These are phyloP conservation scores for Matsumurasca onukii DNA, from an alignment of 1,140 invertebrate genomes.

Conservation along the genomic window DNA sequence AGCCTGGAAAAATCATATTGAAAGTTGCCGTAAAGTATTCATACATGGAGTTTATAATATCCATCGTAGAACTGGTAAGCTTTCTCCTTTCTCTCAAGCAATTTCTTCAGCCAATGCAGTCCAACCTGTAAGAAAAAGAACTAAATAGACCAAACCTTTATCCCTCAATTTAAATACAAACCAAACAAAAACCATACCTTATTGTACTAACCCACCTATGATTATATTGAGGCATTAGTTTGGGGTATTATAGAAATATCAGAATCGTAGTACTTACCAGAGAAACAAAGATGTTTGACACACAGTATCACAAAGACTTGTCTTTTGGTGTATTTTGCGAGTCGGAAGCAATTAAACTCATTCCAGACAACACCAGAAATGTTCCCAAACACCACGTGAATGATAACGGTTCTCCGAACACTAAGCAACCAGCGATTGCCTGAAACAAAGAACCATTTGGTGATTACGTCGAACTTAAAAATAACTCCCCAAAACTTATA, in stretches of 20 bases:
- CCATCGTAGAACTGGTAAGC: neutral
- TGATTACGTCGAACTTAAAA: neutral
- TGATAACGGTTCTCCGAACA: slow-evolving; percentile 2
- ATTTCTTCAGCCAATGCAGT: neutral
- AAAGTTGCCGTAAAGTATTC: neutral
- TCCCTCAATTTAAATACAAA: too few species aligned
- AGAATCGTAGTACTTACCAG: neutral
- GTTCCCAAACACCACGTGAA: neutral
- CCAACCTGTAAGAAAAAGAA: neutral
- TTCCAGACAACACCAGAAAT: neutral
- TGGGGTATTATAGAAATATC: neutral
- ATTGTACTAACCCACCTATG: neutral
- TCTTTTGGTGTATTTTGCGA: neutral
- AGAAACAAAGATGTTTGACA: neutral
- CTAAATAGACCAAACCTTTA: neutral
- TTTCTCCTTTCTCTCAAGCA: neutral
- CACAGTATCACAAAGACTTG: neutral
- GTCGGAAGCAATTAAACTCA: neutral
- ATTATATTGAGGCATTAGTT: neutral
- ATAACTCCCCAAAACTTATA: neutral
- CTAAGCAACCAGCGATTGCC: neutral
- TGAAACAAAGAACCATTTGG: neutral
- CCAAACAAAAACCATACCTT: neutral
- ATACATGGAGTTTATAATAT: neutral
- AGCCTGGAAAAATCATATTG: neutral